These are phyloP conservation scores for Camelus bactrianus DNA, from an alignment of 2,113 vertebrate genomes.

Conservation along the genomic window DNA sequence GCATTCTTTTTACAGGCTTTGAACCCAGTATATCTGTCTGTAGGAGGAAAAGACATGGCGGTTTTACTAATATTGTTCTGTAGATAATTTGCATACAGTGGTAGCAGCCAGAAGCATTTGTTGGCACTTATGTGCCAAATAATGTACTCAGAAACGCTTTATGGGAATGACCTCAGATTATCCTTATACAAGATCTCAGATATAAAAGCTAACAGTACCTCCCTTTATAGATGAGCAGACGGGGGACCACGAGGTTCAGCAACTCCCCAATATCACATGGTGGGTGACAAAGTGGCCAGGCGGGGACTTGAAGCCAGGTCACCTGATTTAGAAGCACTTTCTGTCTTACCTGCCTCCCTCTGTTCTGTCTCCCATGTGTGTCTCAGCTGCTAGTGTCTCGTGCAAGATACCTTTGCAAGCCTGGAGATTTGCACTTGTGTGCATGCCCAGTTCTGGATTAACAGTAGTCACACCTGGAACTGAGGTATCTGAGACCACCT, in stretches of 20 bases:
- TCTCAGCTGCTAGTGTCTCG: too few relatives aligned
- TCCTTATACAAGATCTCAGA: background rate
- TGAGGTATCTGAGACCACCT: too few relatives aligned
- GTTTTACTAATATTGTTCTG: background rate
- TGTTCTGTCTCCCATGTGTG: too few relatives aligned
- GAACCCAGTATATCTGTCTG: background rate
- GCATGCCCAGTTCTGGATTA: too few relatives aligned
- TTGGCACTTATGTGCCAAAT: background rate
- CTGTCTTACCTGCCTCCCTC: background rate
- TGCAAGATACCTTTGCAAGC: too few relatives aligned
- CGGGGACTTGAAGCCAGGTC: background rate
- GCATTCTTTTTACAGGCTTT: background rate
- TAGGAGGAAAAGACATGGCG: background rate
- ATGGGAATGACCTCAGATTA: background rate
- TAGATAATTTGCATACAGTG: background rate
- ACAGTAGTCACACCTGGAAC: too few relatives aligned
- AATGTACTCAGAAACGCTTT: background rate
- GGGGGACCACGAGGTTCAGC: background rate
- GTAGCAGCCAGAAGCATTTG: background rate
- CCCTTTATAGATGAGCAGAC: background rate
- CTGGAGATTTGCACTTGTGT: too few relatives aligned
- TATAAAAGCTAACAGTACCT: background rate
- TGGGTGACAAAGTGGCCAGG: background rate
- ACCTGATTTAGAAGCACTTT: background rate
- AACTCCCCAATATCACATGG: background rate